Conservation (phyloP, 2,888 invertebrate species). For the Apomyelois bistriatella region DNA sequence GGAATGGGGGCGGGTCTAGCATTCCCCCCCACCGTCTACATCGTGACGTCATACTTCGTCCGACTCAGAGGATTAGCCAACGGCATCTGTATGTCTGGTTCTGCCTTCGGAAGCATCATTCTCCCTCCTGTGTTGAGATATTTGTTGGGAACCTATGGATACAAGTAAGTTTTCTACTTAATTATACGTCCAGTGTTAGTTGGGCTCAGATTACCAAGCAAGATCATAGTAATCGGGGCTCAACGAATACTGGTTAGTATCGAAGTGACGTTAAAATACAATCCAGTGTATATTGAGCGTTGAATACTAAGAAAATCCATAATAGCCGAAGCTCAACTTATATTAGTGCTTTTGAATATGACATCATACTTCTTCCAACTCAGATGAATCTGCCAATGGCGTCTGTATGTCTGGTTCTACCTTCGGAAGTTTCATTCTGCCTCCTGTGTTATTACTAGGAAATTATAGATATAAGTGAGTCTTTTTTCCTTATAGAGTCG, state of each 20-base stretch:
- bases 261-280: too few species aligned
- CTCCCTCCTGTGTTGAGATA: conserved; percentile 87
- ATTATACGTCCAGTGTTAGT: background rate
- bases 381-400: too few species aligned
- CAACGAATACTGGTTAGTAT: too few species aligned
- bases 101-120: conserved; percentile 91
- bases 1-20: conserved; percentile 92
- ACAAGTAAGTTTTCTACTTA: conserved; percentile 76
- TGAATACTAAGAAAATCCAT: background rate
- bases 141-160: conserved; percentile 86
- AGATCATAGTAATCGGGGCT: too few species aligned
- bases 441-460: conserved; percentile 87
- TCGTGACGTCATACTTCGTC: conserved; percentile 92
- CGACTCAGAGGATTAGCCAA: conserved; percentile 89
- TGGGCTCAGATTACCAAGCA: too few species aligned
- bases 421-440: conserved; percentile 91
- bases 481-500: too few species aligned
- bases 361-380: too few species aligned
- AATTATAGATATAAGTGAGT: conserved; percentile 87
- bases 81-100: conserved; percentile 93
- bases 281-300: too few species aligned
- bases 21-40: conserved; percentile 94
- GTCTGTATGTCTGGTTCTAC: conserved; percentile 92
- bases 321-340: background rate
- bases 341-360: background rate